A percentile compares a stretch with the other conserved stretches of the same genome.
These are phyloP conservation scores for Caenorhabditis sinica DNA, from an alignment of 2,888 invertebrate genomes.

Conservation along the genomic window DNA sequence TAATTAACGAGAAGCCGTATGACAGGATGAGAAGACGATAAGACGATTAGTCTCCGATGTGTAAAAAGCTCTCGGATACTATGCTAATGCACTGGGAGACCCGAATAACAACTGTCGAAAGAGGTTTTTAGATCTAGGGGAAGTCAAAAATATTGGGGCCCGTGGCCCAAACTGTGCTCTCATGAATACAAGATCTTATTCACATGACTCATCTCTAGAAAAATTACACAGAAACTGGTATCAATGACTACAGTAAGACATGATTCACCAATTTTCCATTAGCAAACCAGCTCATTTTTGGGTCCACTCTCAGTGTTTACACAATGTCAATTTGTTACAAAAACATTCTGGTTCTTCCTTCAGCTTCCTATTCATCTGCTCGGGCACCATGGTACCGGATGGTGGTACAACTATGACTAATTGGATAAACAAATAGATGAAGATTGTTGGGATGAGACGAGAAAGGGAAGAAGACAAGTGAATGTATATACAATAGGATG, in stretches of 20 bases:
- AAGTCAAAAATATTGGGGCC: no score
- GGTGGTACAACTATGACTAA: slow-evolving; percentile 57
- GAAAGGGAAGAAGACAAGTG: neutral
- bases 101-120: no score
- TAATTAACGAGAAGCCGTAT: slow-evolving; percentile 1
- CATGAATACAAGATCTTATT: neutral
- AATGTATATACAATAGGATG: slow-evolving; percentile 43
- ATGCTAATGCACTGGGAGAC: neutral
- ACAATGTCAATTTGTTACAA: slow-evolving; percentile 33
- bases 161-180: no score
- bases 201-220: neutral
- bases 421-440: slow-evolving; percentile 50
- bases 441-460: slow-evolving; percentile 1
- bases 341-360: slow-evolving; percentile 37
- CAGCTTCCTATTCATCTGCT: neutral
- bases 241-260: neutral
- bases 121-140: no score
- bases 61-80: neutral
- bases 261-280: slow-evolving; percentile 28
- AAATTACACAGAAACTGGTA: slow-evolving; percentile 4
- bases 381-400: slow-evolving; percentile 37
- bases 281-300: neutral
- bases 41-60: neutral
- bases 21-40: neutral
- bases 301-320: neutral